Evolutionary conservation across 2,113 vertebrate genomes (phyloP).

Genomic region (Nyctereutes procyonoides): DNA sequence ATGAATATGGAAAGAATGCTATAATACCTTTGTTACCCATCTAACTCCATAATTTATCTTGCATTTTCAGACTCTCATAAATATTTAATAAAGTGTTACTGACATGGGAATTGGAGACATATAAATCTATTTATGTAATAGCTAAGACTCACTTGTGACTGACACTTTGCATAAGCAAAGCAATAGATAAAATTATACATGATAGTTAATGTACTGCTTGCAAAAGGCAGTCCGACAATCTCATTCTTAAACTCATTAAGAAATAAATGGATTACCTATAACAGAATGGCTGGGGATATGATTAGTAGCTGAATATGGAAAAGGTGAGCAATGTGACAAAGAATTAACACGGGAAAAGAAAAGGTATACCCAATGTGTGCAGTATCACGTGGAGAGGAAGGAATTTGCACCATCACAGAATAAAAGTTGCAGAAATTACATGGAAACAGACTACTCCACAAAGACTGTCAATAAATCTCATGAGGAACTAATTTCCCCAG

Average conservation of each 20-base stretch:
- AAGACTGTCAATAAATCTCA: background rate
- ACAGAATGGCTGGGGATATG: background rate
- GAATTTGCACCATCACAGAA: background rate
- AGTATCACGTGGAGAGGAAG: background rate
- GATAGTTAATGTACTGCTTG: background rate
- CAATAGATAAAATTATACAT: background rate
- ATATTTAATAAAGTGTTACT: conserved; percentile 26
- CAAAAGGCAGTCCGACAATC: background rate
- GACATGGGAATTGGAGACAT: background rate
- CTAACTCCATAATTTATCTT: conserved; percentile 13
- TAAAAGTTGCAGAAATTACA: background rate
- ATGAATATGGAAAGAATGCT: background rate
- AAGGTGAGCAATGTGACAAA: background rate
- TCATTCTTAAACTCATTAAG: conserved; percentile 10
- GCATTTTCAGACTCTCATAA: conserved; percentile 6
- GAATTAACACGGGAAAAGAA: background rate
- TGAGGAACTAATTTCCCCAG: background rate
- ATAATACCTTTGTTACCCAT: background rate
- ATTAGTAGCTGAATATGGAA: background rate
- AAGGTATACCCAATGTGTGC: background rate
- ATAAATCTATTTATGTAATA: background rate
- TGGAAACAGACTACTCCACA: background rate
- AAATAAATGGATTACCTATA: background rate
- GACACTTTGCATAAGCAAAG: background rate
- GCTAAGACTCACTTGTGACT: conserved; percentile 18